phyloP scores from a whole-genome alignment of 2,888 invertebrate species.

The Sarcophaga carnaria region DNA sequence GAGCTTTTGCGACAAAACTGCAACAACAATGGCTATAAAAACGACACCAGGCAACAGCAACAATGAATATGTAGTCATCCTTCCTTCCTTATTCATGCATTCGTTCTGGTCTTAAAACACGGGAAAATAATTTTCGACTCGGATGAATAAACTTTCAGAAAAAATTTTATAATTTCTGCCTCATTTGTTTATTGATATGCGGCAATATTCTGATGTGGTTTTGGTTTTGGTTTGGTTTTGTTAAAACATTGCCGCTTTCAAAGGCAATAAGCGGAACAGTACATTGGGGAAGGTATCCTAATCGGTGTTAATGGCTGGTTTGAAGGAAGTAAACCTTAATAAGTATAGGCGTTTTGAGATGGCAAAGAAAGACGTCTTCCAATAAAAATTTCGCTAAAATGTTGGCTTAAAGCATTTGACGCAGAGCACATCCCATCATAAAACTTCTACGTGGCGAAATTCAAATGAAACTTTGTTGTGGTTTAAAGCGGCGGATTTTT shows the following conservation, averaged over 20 bases:
- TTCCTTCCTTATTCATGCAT: neutral
- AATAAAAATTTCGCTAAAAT: too few species aligned
- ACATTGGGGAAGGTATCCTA: neutral
- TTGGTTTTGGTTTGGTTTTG: neutral
- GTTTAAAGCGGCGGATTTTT: conserved; percentile 22
- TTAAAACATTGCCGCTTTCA: conserved; percentile 7
- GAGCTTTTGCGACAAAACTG: conserved; percentile 59
- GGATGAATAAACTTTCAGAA: conserved; percentile 19
- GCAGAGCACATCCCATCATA: neutral
- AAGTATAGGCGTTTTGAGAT: too few species aligned
- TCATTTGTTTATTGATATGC: conserved; percentile 69
- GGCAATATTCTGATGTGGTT: conserved; percentile 22
- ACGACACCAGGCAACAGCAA: conserved; percentile 36
- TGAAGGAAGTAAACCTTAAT: too few species aligned
- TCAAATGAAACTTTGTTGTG: conserved; percentile 59
- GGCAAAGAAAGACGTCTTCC: too few species aligned
- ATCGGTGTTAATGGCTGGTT: neutral
- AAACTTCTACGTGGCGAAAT: neutral
- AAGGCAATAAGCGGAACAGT: conserved; percentile 8
- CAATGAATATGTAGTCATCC: neutral
- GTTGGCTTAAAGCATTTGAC: too few species aligned
- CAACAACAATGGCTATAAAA: conserved; percentile 32
- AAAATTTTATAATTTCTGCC: conserved; percentile 64
- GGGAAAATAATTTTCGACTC: conserved; percentile 25
- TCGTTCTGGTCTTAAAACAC: conserved; percentile 2